Percentiles rank a stretch among this genome's conserved stretches.
Evolutionary conservation across 2,888 invertebrate species (phyloP).

Genomic region (Tortricodes alternella): DNA sequence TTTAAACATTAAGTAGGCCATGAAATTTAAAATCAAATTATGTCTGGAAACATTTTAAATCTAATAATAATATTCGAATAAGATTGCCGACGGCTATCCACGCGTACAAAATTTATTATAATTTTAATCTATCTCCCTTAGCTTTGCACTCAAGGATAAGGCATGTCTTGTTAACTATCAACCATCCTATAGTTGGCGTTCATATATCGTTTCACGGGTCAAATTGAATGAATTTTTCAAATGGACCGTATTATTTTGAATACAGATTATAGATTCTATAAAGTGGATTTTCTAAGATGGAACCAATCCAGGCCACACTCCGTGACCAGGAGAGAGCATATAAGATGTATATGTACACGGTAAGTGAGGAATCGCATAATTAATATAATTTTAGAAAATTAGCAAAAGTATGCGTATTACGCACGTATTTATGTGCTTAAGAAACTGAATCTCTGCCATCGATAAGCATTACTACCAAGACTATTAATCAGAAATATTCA

Average conservation of each 20-base stretch:
- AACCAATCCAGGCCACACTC: constrained; percentile 59
- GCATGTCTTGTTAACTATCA: constrained; percentile 6
- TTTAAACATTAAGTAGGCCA: constrained; percentile 1
- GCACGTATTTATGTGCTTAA: no score
- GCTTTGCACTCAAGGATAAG: constrained; percentile 20
- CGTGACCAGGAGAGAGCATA: constrained; percentile 69
- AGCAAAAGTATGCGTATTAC: no score
- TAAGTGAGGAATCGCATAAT: constrained; percentile 44
- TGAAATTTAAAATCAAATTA: background rate
- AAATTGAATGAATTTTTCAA: constrained; percentile 45
- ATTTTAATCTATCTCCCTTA: background rate
- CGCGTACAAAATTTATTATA: background rate
- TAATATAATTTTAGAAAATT: background rate
- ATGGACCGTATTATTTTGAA: constrained; percentile 62
- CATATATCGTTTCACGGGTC: constrained; percentile 14
- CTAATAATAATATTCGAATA: no score
- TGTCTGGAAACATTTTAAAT: background rate
- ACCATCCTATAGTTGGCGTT: constrained; percentile 1
- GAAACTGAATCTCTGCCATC: no score
- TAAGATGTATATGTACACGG: constrained; percentile 77
- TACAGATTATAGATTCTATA: constrained; percentile 43
- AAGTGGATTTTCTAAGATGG: constrained; percentile 61
- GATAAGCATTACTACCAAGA: no score
- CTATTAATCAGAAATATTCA: no score
- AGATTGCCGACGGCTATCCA: background rate